These are phyloP conservation scores for Microctonus brassicae DNA, from an alignment of 2,888 invertebrate genomes.

Conservation along the genomic window DNA sequence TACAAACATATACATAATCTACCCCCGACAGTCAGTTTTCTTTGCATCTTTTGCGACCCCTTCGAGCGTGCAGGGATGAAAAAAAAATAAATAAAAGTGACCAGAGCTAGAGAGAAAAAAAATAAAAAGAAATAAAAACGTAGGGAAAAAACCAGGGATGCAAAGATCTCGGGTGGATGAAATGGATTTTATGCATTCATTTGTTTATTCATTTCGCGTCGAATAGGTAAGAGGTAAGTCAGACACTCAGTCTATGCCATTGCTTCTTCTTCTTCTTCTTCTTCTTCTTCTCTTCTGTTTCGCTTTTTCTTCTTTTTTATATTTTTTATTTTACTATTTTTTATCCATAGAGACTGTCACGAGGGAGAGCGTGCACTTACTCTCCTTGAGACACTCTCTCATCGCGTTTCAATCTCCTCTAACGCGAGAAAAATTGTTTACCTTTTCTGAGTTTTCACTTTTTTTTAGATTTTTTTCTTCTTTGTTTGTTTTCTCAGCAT, in stretches of 20 bases:
- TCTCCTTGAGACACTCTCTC: constrained; percentile 24
- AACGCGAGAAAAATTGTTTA: constrained; percentile 23
- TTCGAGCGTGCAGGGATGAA: not conserved
- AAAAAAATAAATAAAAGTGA: not conserved
- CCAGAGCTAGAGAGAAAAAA: not conserved
- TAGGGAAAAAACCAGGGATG: not conserved
- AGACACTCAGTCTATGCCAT: not conserved
- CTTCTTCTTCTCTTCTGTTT: not conserved
- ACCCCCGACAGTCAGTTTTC: constrained; percentile 5
- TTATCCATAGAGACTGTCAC: not conserved
- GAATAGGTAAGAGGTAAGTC: constrained; percentile 28
- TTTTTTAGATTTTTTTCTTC: not conserved
- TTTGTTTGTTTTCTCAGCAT: not conserved
- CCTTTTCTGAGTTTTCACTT: not conserved
- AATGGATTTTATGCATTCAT: constrained; percentile 36
- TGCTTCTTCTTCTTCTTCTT: not conserved
- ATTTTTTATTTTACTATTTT: not conserved
- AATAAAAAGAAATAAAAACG: not conserved
- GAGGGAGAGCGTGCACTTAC: not conserved
- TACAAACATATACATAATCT: too few species aligned
- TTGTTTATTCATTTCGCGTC: constrained; percentile 35
- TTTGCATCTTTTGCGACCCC: not conserved
- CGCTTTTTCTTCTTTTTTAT: not conserved
- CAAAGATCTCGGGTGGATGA: constrained; percentile 18
- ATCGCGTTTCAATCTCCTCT: constrained; percentile 27